Conservation (phyloP, 1,140 invertebrate species). For the Helicoverpa zea region DNA sequence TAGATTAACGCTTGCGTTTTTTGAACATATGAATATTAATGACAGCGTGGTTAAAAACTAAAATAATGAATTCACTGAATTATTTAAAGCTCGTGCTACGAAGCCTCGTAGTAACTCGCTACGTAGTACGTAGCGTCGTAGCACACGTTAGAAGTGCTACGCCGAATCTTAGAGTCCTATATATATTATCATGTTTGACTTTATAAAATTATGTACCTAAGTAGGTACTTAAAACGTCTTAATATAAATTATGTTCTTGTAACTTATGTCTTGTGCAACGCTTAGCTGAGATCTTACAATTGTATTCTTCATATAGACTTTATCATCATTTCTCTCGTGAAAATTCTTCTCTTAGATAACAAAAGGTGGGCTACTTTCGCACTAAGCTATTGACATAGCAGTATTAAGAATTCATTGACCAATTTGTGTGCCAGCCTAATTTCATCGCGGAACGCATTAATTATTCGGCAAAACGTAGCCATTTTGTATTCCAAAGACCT, state of each 20-base stretch:
- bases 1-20: not conserved
- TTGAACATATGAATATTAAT: not conserved
- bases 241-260: too few species aligned
- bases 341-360: too few species aligned
- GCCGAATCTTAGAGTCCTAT: too few species aligned
- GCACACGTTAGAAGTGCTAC: not conserved
- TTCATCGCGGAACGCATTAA: not conserved
- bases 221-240: too few species aligned
- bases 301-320: too few species aligned
- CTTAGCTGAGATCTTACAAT: too few species aligned
- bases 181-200: too few species aligned
- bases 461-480: not conserved
- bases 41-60: not conserved
- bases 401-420: not conserved
- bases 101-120: not conserved
- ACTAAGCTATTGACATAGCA: not conserved
- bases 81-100: not conserved
- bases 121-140: not conserved
- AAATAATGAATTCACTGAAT: not conserved
- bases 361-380: not conserved
- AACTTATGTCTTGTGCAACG: too few species aligned
- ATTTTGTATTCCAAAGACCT: not conserved
- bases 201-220: too few species aligned
- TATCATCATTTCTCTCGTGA: too few species aligned
- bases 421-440: constrained; percentile 8